Conservation (phyloP, 2,888 invertebrate species). For the Acrocera orbiculus region DNA sequence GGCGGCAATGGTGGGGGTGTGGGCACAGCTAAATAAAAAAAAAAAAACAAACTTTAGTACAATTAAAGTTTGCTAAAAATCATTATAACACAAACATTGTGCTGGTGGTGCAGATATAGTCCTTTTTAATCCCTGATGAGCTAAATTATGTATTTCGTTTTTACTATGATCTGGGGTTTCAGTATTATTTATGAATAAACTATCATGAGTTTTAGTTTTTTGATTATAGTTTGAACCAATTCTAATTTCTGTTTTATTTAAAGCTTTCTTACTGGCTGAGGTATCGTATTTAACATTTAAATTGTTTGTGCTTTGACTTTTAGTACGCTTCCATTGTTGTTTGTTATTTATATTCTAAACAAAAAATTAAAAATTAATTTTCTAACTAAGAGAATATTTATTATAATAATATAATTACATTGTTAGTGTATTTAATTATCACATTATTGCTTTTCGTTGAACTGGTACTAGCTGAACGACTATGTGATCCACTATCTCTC, state of each 20-base stretch:
- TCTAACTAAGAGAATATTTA: not conserved
- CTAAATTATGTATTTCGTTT: too few species aligned
- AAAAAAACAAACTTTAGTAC: too few species aligned
- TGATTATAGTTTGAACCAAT: too few species aligned
- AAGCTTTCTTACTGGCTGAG: not conserved
- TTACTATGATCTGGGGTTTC: too few species aligned
- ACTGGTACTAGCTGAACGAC: constrained; percentile 47
- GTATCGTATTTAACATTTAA: constrained; percentile 4
- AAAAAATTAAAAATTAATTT: constrained; percentile 2
- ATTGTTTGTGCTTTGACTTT: constrained; percentile 5
- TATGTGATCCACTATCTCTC: constrained; percentile 56
- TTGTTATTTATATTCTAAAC: constrained; percentile 1
- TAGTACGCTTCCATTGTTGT: constrained; percentile 14
- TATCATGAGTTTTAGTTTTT: too few species aligned
- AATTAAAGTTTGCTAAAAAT: not conserved
- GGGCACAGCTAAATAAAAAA: too few species aligned
- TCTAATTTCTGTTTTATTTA: too few species aligned
- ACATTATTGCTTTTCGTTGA: constrained; percentile 32
- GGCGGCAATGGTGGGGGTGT: too few species aligned
- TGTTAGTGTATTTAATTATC: constrained; percentile 22
- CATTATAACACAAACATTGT: too few species aligned
- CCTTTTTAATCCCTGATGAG: too few species aligned
- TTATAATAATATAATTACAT: constrained; percentile 26
- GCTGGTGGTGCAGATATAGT: too few species aligned
- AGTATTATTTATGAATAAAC: too few species aligned